A percentile compares a stretch with the other conserved stretches of the same genome.
These are phyloP conservation scores for Chrysomallon squamiferum DNA, from an alignment of 1,140 invertebrate genomes.

Conservation along the genomic window DNA sequence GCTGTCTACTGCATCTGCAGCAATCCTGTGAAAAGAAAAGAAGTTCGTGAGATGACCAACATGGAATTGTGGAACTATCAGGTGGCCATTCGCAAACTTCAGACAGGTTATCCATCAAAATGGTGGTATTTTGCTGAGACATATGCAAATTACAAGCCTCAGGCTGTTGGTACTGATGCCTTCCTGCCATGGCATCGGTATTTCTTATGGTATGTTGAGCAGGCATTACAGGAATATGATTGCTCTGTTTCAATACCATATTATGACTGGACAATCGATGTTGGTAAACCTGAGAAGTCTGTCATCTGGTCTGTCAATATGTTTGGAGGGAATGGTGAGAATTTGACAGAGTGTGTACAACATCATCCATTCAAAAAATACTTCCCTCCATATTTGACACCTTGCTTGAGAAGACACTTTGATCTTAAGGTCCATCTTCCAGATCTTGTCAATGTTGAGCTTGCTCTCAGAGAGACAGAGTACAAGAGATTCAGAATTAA, in stretches of 20 bases:
- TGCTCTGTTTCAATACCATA: constrained; percentile 50
- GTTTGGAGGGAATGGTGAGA: constrained; percentile 50
- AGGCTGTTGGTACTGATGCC: constrained; percentile 34
- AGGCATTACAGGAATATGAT: constrained; percentile 37
- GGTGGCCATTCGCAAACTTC: constrained; percentile 29
- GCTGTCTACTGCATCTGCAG: constrained; percentile 26
- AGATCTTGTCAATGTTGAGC: constrained; percentile 46
- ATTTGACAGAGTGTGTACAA: constrained; percentile 38
- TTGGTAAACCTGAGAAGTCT: constrained; percentile 35
- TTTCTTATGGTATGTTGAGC: constrained; percentile 43
- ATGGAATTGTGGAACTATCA: constrained; percentile 40
- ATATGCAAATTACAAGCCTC: constrained; percentile 44
- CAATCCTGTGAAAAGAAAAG: constrained; percentile 31
- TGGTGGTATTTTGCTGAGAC: constrained; percentile 44
- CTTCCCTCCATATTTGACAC: constrained; percentile 37
- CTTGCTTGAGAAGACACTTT: constrained; percentile 46
- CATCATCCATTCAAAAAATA: constrained; percentile 50
- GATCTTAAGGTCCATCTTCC: constrained; percentile 39
- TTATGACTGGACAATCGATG: constrained; percentile 56
- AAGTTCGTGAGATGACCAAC: constrained; percentile 42
- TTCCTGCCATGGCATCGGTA: constrained; percentile 51
- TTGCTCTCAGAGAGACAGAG: constrained; percentile 34
- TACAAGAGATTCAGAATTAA: constrained; percentile 41
- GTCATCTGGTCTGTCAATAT: constrained; percentile 44
- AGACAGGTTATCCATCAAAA: constrained; percentile 33